Evolutionary conservation across 2,888 invertebrate species (phyloP), one percentile per base, ranked within the genome.

Genomic region (Volucella bombylans): DNA sequence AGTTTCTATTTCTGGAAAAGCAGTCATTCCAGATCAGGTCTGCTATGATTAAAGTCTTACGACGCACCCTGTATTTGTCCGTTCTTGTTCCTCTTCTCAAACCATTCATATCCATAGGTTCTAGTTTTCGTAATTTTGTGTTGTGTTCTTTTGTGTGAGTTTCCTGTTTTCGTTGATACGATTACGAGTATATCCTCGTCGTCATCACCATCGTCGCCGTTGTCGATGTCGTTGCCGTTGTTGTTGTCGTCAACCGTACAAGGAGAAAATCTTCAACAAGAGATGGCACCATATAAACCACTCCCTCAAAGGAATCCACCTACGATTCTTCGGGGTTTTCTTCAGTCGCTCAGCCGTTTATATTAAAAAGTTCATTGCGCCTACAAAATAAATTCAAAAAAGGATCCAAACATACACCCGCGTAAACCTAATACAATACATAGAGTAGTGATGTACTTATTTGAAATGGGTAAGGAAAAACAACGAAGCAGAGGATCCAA

Each of bases 321-420:
- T 69, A 81, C 80, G 80, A 74, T 41, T 64, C 18, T 54, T 3
- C 31, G 41, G 14, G 52, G 8, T 43, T n/a, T 12, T 14, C 11
- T 1, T 14, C 39, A 14, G 73, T 49, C 64, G 49, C 64, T 18
- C 41, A 11, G 52, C 67, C 69, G 81, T 69, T 69, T 68, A 81
- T 74, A 62, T 69, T 45, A 65, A 76, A n/a, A 82, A 76, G 82
- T 82, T 82, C 82, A 77, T 61, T 82, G 82, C 71, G 77, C 82
- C 77, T 77, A 65, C 71, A 77, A 77, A 72, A 71, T 72, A 54
- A 71, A 76, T 61, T 55, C 54, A 43, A 77, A 43, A 57, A 82
- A 76, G 81, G 76, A 81, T 64, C 50, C 57, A 68, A 41, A 50
- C 47, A n/a, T n/a, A 38, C 4, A 47, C 12, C 43, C 23, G 18